Evolutionary conservation across 2,888 invertebrate species (phyloP).

Genomic region (Meiosimyza decipiens): DNA sequence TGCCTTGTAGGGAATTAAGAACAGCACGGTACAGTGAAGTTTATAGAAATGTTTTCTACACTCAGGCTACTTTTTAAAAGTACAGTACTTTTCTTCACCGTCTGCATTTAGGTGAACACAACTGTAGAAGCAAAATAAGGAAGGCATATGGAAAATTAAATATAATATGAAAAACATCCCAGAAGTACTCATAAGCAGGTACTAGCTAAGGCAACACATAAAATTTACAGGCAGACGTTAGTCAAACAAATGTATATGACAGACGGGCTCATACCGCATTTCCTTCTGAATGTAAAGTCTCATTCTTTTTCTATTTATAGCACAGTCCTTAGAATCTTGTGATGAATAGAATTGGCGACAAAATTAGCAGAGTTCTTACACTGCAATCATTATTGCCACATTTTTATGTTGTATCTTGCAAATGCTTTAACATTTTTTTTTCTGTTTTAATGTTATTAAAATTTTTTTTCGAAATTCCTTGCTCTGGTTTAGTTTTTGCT

Average conservation of each 20-base stretch:
- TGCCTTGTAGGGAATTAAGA: background rate
- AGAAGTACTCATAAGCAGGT: background rate
- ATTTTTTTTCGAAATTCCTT: too few relatives aligned
- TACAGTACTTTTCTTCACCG: too few relatives aligned
- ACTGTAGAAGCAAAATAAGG: too few relatives aligned
- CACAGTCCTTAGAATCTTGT: background rate
- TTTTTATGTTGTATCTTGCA: constrained; percentile 1
- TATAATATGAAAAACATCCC: background rate
- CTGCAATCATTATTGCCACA: background rate
- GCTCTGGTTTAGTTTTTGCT: background rate
- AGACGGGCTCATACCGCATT: background rate
- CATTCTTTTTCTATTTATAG: background rate
- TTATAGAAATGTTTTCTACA: too few relatives aligned
- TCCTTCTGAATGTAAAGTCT: background rate
- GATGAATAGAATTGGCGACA: background rate
- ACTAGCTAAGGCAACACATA: background rate
- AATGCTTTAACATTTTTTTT: background rate
- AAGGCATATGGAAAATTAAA: too few relatives aligned
- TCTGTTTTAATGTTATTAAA: background rate
- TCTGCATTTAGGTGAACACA: too few relatives aligned
- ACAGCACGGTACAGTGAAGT: background rate
- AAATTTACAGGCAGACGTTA: background rate
- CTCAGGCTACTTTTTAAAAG: too few relatives aligned
- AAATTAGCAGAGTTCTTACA: constrained; percentile 7
- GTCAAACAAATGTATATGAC: background rate